phyloP scores from a whole-genome alignment of 2,113 vertebrate genomes.

The Cyanoderma ruficeps region DNA sequence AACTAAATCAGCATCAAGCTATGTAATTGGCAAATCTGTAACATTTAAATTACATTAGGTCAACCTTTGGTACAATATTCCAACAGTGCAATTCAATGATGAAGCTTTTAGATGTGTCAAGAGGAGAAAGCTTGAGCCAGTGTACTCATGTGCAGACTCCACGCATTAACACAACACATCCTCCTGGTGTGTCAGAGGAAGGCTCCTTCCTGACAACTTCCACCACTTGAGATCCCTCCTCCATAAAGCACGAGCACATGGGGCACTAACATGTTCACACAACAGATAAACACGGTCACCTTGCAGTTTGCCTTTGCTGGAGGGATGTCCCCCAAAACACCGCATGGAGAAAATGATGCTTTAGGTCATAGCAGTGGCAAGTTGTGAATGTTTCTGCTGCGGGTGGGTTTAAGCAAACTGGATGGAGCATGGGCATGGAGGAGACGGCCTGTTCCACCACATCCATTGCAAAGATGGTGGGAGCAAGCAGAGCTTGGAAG shows the following conservation, averaged over 20 bases:
- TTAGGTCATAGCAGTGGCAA: neutral
- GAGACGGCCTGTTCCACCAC: neutral
- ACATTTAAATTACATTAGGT: conserved; percentile 6
- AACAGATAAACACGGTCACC: neutral
- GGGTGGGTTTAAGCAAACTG: neutral
- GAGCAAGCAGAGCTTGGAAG: neutral
- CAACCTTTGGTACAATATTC: neutral
- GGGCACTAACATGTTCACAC: no score
- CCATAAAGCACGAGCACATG: fast-evolving
- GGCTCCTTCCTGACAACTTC: neutral
- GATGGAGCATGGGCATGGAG: neutral
- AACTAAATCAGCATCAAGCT: neutral
- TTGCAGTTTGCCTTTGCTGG: neutral
- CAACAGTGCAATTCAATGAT: neutral
- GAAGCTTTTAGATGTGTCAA: neutral
- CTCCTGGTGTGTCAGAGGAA: neutral
- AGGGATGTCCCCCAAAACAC: neutral
- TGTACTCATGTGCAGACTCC: neutral
- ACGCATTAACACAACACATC: neutral
- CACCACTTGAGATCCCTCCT: neutral
- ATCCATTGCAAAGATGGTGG: neutral
- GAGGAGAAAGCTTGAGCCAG: neutral
- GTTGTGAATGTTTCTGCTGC: neutral
- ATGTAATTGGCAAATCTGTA: neutral
- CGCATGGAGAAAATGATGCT: neutral